Conservation (phyloP, 2,797 vertebrate genomes). For the Menidia menidia region DNA sequence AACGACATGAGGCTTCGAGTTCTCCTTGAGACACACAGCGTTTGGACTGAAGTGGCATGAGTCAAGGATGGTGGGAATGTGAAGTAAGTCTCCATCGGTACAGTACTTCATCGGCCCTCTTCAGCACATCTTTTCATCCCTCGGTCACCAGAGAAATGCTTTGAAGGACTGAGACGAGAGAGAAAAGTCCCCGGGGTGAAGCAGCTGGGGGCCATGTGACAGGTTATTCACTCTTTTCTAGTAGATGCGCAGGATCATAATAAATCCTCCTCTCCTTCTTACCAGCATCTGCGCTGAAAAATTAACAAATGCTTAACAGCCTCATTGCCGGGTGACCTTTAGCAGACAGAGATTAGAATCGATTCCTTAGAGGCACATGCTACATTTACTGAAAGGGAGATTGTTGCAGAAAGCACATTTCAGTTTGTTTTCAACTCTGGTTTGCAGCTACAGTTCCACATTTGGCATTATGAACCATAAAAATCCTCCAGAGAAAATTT, state of each 20-base stretch:
- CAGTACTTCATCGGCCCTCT: constrained; percentile 58
- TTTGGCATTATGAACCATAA: constrained; percentile 35
- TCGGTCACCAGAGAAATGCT: constrained; percentile 38
- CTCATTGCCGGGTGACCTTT: constrained; percentile 52
- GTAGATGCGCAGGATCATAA: constrained; percentile 54
- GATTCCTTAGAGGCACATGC: constrained; percentile 34
- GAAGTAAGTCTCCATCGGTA: constrained; percentile 55
- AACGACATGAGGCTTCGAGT: constrained; percentile 39
- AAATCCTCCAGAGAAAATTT: constrained; percentile 35
- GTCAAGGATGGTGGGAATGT: constrained; percentile 49
- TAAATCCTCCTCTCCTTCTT: constrained; percentile 54
- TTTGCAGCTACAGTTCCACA: constrained; percentile 16
- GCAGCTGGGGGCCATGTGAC: constrained; percentile 64
- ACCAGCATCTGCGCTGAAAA: constrained; percentile 55
- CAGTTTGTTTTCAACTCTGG: constrained; percentile 29
- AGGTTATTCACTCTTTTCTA: constrained; percentile 57
- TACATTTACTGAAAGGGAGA: constrained; percentile 15
- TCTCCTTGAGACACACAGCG: constrained; percentile 21
- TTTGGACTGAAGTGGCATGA: constrained; percentile 4
- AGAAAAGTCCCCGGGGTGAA: constrained; percentile 60
- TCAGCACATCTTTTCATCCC: constrained; percentile 63
- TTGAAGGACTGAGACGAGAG: constrained; percentile 59
- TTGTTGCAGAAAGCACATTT: constrained; percentile 9
- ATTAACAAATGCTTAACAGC: constrained; percentile 53
- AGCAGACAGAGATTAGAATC: constrained; percentile 48